These are phyloP conservation scores for Percopsis transmontana DNA, from an alignment of 2,113 vertebrate species.

Conservation along the genomic window DNA sequence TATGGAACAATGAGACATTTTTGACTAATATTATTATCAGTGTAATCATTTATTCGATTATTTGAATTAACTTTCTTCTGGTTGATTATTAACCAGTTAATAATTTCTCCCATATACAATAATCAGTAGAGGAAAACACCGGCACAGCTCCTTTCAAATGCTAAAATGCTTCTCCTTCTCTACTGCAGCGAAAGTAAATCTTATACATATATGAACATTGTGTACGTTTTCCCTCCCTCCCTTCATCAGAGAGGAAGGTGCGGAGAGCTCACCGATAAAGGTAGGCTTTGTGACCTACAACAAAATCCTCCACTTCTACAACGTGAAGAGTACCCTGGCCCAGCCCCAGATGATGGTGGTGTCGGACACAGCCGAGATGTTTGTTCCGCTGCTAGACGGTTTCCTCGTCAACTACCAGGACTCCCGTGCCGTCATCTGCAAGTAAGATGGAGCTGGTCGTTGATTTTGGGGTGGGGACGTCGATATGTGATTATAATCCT, in stretches of 20 bases:
- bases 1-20: too few species aligned
- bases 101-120: too few species aligned
- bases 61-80: too few species aligned
- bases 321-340: constrained; percentile 91
- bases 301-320: constrained; percentile 96
- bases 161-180: neutral
- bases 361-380: constrained; percentile 90
- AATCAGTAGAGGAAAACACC: neutral
- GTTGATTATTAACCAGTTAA: too few species aligned
- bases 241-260: constrained; percentile 83
- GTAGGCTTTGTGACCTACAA: constrained; percentile 96
- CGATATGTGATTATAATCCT: too few species aligned
- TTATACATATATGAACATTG: neutral
- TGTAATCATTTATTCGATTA: too few species aligned
- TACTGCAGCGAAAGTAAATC: neutral
- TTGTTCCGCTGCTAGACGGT: constrained; percentile 91
- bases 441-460: constrained; percentile 74
- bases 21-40: too few species aligned
- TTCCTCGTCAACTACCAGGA: constrained; percentile 93
- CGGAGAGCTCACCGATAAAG: constrained; percentile 80
- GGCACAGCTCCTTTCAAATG: neutral
- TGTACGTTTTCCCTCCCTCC: neutral
- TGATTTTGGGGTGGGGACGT: too few species aligned
- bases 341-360: constrained; percentile 99
- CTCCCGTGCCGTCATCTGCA: constrained; percentile 86